A percentile compares a stretch with the other conserved stretches of the same genome.
Conservation (phyloP, 2,888 invertebrate genomes). For the Drosophila flavopinicola region DNA sequence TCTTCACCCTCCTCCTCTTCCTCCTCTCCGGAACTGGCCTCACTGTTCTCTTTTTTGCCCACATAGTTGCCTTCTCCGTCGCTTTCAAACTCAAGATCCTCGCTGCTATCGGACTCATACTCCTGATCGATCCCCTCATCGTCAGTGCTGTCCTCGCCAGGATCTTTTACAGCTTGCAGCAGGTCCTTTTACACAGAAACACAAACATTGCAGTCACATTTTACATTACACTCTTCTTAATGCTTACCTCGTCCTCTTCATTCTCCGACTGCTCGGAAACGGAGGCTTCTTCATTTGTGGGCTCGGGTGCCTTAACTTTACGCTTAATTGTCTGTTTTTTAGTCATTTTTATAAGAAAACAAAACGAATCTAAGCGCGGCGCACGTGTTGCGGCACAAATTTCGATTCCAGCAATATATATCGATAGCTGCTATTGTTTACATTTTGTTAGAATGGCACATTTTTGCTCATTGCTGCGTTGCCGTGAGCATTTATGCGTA, state of each 20-base stretch:
- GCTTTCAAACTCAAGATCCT: slow-evolving; percentile 85
- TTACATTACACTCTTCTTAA: neutral
- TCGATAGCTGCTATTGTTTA: slow-evolving; percentile 21
- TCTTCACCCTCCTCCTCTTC: slow-evolving; percentile 48
- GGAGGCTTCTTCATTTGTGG: slow-evolving; percentile 39
- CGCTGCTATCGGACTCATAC: slow-evolving; percentile 81
- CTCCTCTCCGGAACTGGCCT: slow-evolving; percentile 16
- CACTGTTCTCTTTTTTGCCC: slow-evolving; percentile 67
- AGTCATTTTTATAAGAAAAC: slow-evolving; percentile 65
- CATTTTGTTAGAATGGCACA: slow-evolving; percentile 34
- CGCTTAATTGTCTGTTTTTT: slow-evolving; percentile 63
- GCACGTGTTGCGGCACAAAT: slow-evolving; percentile 69
- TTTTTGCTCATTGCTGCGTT: slow-evolving; percentile 3
- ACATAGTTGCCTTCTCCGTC: slow-evolving; percentile 86
- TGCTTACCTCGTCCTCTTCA: slow-evolving; percentile 63
- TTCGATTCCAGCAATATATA: slow-evolving; percentile 33
- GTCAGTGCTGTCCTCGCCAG: slow-evolving; percentile 85
- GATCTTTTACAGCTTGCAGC: slow-evolving; percentile 77
- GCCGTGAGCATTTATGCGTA: neutral
- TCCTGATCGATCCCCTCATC: slow-evolving; percentile 82
- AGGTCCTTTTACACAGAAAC: slow-evolving; percentile 63
- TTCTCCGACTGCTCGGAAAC: slow-evolving; percentile 54
- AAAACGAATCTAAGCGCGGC: slow-evolving; percentile 56
- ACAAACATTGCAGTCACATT: slow-evolving; percentile 12
- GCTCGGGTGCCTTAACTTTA: slow-evolving; percentile 53